Conservation (phyloP, 2,797 vertebrate genomes). For the Gallinago nigripennis region DNA sequence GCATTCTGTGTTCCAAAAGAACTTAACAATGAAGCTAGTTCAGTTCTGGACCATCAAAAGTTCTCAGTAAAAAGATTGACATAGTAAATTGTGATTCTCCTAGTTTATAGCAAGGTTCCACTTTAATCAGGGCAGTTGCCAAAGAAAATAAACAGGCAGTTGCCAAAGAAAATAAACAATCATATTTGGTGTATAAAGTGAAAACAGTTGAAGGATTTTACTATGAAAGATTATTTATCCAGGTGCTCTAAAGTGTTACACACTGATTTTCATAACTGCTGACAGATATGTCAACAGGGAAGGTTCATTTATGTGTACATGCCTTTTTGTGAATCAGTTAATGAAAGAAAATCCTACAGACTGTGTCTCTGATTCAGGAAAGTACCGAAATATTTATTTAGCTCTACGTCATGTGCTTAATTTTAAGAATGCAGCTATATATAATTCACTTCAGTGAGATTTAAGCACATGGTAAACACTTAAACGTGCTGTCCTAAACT, state of each 20-base stretch:
- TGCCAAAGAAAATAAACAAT: conserved; percentile 73
- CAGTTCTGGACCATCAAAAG: background rate
- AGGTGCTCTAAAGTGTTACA: conserved; percentile 63
- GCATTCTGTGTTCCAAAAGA: background rate
- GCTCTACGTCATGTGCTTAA: background rate
- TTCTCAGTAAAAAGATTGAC: background rate
- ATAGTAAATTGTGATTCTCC: background rate
- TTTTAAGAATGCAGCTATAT: background rate
- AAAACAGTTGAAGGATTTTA: conserved; percentile 53
- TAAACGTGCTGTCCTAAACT: background rate
- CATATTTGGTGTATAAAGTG: conserved; percentile 33
- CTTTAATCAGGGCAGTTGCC: conserved; percentile 34
- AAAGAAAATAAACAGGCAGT: conserved; percentile 66
- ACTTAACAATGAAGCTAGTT: background rate
- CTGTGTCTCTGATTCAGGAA: background rate
- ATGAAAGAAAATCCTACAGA: background rate
- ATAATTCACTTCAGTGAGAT: background rate
- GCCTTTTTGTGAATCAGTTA: background rate
- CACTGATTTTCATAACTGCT: conserved; percentile 46
- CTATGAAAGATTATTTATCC: conserved; percentile 70
- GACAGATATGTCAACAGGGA: conserved; percentile 44
- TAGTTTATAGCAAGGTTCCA: conserved; percentile 51
- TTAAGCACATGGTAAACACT: background rate
- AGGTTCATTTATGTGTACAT: background rate
- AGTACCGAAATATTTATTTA: background rate